These are phyloP conservation scores for Amaurobius ferox DNA, from an alignment of 2,888 invertebrate genomes.

Conservation along the genomic window DNA sequence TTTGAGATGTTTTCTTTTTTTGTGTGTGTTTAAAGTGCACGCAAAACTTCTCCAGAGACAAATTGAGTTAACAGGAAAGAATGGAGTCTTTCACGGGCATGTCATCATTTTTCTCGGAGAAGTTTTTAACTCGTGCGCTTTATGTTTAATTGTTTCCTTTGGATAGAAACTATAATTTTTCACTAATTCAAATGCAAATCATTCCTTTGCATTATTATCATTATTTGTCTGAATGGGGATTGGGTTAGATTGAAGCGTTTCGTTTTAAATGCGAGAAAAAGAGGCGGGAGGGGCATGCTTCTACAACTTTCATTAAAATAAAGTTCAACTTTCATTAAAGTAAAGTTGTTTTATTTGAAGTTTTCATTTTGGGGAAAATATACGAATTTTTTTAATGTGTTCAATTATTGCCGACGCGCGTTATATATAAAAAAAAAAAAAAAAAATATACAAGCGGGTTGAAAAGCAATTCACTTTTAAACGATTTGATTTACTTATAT, in stretches of 20 bases:
- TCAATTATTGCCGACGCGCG: background rate
- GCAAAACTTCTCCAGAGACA: slow-evolving; percentile 43
- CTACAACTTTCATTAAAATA: background rate
- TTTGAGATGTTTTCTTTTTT: slow-evolving; percentile 17
- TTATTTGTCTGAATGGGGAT: slow-evolving; percentile 1
- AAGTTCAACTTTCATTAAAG: background rate
- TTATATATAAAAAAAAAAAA: too few relatives aligned
- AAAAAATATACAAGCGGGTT: too few relatives aligned
- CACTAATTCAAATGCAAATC: slow-evolving; percentile 18
- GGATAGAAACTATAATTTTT: slow-evolving; percentile 1
- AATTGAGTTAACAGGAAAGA: slow-evolving; percentile 53
- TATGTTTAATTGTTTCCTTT: slow-evolving; percentile 1
- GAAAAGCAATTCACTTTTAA: too few relatives aligned
- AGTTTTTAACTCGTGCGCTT: background rate
- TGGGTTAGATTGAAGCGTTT: background rate
- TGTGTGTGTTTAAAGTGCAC: too few relatives aligned
- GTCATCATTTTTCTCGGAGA: background rate
- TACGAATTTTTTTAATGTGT: background rate
- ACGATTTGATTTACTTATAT: too few relatives aligned
- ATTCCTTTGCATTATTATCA: background rate
- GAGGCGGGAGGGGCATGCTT: background rate
- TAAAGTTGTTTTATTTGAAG: background rate
- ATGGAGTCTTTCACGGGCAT: background rate
- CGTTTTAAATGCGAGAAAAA: background rate
- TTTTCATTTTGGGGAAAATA: background rate